These are phyloP conservation scores for Diogma glabrata DNA, from an alignment of 2,888 invertebrate genomes.

Conservation along the genomic window DNA sequence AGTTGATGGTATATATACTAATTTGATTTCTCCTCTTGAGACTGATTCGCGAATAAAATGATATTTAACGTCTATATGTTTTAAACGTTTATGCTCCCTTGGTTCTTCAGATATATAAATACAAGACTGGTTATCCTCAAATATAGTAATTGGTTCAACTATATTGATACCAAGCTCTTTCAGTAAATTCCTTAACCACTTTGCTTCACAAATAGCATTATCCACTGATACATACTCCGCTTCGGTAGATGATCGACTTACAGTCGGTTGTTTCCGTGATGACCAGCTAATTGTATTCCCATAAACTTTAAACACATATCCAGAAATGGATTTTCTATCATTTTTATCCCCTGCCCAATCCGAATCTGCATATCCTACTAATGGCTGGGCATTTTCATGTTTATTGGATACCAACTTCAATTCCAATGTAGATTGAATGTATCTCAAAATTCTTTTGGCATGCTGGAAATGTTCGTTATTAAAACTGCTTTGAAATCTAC, in stretches of 20 bases:
- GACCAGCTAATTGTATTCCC: slow-evolving; percentile 14
- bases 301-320: slow-evolving; percentile 16
- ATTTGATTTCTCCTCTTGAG: too few species aligned
- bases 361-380: not conserved
- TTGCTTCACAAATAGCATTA: slow-evolving; percentile 13
- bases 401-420: slow-evolving; percentile 1
- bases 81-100: slow-evolving; percentile 10
- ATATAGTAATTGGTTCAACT: slow-evolving; percentile 8
- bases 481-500: slow-evolving; percentile 14
- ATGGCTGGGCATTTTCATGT: not conserved
- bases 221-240: slow-evolving; percentile 15
- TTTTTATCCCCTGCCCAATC: slow-evolving; percentile 9
- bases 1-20: too few species aligned
- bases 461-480: slow-evolving; percentile 11
- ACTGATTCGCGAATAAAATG: too few species aligned
- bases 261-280: slow-evolving; percentile 15
- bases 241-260: too few species aligned
- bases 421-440: slow-evolving; percentile 12
- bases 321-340: slow-evolving; percentile 16
- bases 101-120: slow-evolving; percentile 15
- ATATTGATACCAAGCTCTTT: not conserved
- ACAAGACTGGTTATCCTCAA: slow-evolving; percentile 12
- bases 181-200: slow-evolving; percentile 13
- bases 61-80: too few species aligned
- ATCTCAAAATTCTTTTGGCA: slow-evolving; percentile 14